Base-by-base conservation (phyloP, 2,797 vertebrate species). In the Hephaestus fuliginosus region DNA sequence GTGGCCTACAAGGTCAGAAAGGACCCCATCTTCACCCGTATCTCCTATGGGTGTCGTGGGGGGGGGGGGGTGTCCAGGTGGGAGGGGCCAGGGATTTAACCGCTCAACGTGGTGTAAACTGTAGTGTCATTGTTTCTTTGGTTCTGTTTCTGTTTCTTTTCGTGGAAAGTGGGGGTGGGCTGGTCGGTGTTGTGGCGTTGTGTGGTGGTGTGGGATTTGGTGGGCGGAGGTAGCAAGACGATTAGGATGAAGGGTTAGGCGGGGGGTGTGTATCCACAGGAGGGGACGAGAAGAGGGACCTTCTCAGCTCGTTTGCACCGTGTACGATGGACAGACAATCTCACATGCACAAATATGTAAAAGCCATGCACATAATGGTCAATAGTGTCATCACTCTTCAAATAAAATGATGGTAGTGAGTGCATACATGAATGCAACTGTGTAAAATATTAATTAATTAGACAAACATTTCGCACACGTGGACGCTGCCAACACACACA, bases 1-100 rank as follows among this genome's bases (percentile, higher is more conserved):
- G 97, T 98, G 94, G 97, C 97, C 91, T 98, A 98, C 96, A 97
- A 98, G 98, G 98, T 99, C 92, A 95, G 94, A 88, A 91, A 89
- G 92, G 91, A 81, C 86, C 93, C 81, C 82, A 76, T 81, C 83
- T 67, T 81, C 81, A 84, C 76, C 81, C 39, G 39, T 85, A 76
- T 83, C 85, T 82, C 73, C 73, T 78, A 75, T 79, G 80, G 86
- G 88, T 88, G 86, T 78, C 17, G 25, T 25, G 70, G 62, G 73
- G 67, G 72, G 62, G 76, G 39, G 58, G 66, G 74, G 76, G 70
- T 7, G 30, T 78, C 39, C 57, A 71, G 74, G 74, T 52, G 82
- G 84, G 81, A 60, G 81, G 87, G 87, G 53, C 71, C 66, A 88
- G 82, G 85, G 70, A 86, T 70, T 75, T 18, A 61, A 90, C 82